phyloP scores from a whole-genome alignment of 2,888 invertebrate genomes.

The Cerastis rubricosa region DNA sequence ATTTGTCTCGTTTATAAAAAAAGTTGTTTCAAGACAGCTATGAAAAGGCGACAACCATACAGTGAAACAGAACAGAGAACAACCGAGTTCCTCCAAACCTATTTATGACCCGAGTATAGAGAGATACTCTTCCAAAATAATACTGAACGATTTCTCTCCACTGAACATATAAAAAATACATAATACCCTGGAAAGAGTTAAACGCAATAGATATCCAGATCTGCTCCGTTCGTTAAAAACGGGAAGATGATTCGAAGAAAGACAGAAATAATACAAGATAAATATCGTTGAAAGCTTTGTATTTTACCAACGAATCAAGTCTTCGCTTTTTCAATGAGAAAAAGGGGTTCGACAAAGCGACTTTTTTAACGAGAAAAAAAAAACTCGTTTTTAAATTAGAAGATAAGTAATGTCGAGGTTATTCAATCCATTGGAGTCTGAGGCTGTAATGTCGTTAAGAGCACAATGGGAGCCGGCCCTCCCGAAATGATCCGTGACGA shows the following conservation, averaged over 20 bases:
- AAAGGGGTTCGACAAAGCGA: slow-evolving; percentile 77
- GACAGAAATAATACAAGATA: slow-evolving; percentile 75
- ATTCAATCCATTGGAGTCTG: slow-evolving; percentile 77
- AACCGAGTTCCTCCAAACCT: background rate
- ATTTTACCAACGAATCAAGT: slow-evolving; percentile 81
- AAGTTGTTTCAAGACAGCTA: background rate
- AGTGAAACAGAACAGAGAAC: background rate
- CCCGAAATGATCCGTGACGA: slow-evolving; percentile 85
- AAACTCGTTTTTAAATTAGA: slow-evolving; percentile 74
- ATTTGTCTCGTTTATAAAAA: background rate
- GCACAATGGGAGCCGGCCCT: slow-evolving; percentile 77
- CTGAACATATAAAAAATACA: slow-evolving; percentile 18
- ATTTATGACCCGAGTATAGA: background rate
- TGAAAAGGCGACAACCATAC: background rate
- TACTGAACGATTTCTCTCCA: slow-evolving; percentile 1
- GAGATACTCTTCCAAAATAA: slow-evolving; percentile 6
- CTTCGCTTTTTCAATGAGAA: slow-evolving; percentile 73
- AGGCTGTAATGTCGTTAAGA: slow-evolving; percentile 83
- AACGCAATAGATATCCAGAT: slow-evolving; percentile 53
- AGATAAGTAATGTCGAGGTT: slow-evolving; percentile 76
- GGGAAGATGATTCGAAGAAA: slow-evolving; percentile 71
- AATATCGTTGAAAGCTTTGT: slow-evolving; percentile 74
- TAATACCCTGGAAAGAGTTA: slow-evolving; percentile 25
- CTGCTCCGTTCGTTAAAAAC: slow-evolving; percentile 65
- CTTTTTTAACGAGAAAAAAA: slow-evolving; percentile 74